These are phyloP conservation scores for Apamea anceps DNA, from an alignment of 2,888 invertebrate species.

Conservation along the genomic window DNA sequence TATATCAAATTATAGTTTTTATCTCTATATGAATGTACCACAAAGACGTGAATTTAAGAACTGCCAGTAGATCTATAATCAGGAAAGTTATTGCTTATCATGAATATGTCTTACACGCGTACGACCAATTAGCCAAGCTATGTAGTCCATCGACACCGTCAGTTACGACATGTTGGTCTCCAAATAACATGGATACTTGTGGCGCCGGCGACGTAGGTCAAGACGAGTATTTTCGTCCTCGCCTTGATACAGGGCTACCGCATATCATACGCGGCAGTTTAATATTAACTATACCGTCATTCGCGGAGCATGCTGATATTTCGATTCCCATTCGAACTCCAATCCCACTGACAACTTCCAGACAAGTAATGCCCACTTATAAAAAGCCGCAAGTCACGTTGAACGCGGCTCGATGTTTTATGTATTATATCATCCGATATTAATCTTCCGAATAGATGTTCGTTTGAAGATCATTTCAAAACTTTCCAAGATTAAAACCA, in stretches of 20 bases:
- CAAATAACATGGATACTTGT: constrained; percentile 79
- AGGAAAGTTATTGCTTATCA: neutral
- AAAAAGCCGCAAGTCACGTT: constrained; percentile 60
- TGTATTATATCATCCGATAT: constrained; percentile 56
- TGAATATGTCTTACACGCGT: constrained; percentile 13
- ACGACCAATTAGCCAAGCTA: constrained; percentile 51
- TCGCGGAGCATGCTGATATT: constrained; percentile 70
- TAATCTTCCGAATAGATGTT: constrained; percentile 43
- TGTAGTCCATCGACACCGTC: constrained; percentile 77
- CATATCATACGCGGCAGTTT: constrained; percentile 84
- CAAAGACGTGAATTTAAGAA: neutral
- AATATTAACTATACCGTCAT: constrained; percentile 88
- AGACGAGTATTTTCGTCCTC: constrained; percentile 87
- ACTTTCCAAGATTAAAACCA: constrained; percentile 34
- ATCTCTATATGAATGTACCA: neutral
- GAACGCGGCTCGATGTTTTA: constrained; percentile 49
- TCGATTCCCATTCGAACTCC: constrained; percentile 61
- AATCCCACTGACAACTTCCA: constrained; percentile 68
- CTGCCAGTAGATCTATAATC: constrained; percentile 7
- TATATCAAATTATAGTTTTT: neutral
- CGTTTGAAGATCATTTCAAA: constrained; percentile 26
- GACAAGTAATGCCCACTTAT: constrained; percentile 62
- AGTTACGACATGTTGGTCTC: constrained; percentile 76
- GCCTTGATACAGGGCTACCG: constrained; percentile 89
- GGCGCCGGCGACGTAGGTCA: constrained; percentile 86